Conservation (phyloP, 2,113 vertebrate species). For the Channa maculata region DNA sequence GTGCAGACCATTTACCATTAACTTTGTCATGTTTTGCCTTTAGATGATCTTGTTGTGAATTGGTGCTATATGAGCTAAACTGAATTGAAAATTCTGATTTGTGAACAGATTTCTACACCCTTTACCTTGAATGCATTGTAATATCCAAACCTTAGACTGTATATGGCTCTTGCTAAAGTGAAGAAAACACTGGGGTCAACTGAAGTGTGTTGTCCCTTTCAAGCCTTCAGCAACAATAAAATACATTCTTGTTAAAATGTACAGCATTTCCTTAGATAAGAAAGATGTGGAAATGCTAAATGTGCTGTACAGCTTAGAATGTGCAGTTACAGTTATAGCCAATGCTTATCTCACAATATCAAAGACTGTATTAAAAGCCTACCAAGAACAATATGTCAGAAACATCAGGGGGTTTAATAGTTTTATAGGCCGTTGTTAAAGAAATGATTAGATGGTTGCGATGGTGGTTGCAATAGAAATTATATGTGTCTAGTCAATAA, state of each 20-base stretch:
- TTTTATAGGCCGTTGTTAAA: background rate
- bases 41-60: too few species aligned
- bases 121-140: background rate
- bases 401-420: background rate
- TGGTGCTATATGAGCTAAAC: too few species aligned
- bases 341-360: background rate
- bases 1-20: too few species aligned
- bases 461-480: too few species aligned
- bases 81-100: too few species aligned
- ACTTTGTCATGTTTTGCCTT: too few species aligned
- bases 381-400: background rate
- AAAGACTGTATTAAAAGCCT: background rate
- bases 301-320: background rate
- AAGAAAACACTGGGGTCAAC: background rate
- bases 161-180: background rate
- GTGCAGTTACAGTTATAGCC: background rate
- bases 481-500: slow-evolving; percentile 9
- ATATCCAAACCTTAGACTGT: background rate
- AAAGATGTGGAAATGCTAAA: background rate
- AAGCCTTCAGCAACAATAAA: background rate
- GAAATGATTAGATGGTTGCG: background rate
- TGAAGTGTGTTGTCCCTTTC: background rate
- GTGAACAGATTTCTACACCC: background rate
- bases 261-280: background rate
- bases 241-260: background rate